These are phyloP conservation scores for Apis mellifera DNA, from an alignment of 1,140 invertebrate species.

Conservation along the genomic window DNA sequence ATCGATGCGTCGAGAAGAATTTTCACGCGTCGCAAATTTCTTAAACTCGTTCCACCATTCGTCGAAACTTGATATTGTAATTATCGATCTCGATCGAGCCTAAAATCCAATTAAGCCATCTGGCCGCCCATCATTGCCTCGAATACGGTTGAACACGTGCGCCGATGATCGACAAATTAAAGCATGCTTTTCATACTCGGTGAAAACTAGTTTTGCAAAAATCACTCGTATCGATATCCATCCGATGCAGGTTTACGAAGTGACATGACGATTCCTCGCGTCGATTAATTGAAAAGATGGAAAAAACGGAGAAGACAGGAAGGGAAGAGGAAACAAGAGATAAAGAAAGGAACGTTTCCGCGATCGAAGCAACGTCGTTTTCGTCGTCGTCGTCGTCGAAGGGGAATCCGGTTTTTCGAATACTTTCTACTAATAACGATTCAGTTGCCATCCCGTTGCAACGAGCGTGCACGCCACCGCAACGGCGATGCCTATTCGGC, in stretches of 20 bases:
- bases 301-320: not conserved
- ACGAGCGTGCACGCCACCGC: not conserved
- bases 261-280: too few relatives aligned
- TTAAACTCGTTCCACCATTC: not conserved
- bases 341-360: slow-evolving; percentile 58
- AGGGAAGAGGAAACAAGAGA: not conserved
- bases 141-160: not conserved
- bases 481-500: slow-evolving; percentile 14
- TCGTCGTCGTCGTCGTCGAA: slow-evolving; percentile 12
- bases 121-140: not conserved
- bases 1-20: not conserved
- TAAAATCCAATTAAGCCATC: slow-evolving; percentile 18
- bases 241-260: too few relatives aligned
- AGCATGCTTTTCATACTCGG: slow-evolving; percentile 16
- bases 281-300: not conserved
- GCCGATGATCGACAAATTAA: slow-evolving; percentile 49
- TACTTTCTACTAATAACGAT: slow-evolving; percentile 78
- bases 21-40: not conserved
- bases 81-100: not conserved
- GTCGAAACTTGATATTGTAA: slow-evolving; percentile 10
- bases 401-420: slow-evolving; percentile 67
- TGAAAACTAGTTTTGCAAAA: slow-evolving; percentile 39
- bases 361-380: slow-evolving; percentile 60
- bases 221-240: too few relatives aligned
- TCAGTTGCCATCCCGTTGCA: slow-evolving; percentile 64